Evolutionary conservation across 2,797 vertebrate species (phyloP).

Genomic region (Lacerta viridis): DNA sequence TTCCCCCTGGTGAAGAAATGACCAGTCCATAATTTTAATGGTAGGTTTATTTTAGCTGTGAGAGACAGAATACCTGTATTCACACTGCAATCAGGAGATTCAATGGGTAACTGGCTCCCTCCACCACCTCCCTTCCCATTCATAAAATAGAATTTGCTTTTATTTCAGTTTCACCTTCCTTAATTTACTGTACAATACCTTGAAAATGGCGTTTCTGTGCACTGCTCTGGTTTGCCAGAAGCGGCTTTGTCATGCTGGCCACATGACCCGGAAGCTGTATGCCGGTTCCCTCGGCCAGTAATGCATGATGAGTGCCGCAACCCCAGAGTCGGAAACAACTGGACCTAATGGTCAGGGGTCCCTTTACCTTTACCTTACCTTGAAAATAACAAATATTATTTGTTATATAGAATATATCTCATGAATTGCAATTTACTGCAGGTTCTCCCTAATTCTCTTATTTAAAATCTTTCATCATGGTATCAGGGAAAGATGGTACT

Average conservation of each 20-base stretch:
- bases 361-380: neutral
- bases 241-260: too few species aligned
- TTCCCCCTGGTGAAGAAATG: too few species aligned
- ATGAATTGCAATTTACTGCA: neutral
- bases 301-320: too few species aligned
- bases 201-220: too few species aligned
- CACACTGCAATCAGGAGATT: neutral
- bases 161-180: neutral
- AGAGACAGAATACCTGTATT: neutral
- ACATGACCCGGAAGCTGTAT: too few species aligned
- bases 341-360: too few species aligned
- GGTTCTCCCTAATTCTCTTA: neutral
- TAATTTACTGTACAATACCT: neutral
- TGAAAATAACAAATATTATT: neutral
- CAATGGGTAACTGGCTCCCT: neutral
- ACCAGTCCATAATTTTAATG: too few species aligned
- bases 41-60: too few species aligned
- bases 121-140: neutral
- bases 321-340: too few species aligned
- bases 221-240: too few species aligned
- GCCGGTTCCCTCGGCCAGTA: too few species aligned
- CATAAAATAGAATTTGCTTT: neutral
- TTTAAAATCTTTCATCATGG: neutral
- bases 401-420: neutral
- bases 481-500: neutral